A percentile compares a stretch with the other conserved stretches of the same genome.
Conservation (phyloP, 2,113 vertebrate species). For the Suncus etruscus region DNA sequence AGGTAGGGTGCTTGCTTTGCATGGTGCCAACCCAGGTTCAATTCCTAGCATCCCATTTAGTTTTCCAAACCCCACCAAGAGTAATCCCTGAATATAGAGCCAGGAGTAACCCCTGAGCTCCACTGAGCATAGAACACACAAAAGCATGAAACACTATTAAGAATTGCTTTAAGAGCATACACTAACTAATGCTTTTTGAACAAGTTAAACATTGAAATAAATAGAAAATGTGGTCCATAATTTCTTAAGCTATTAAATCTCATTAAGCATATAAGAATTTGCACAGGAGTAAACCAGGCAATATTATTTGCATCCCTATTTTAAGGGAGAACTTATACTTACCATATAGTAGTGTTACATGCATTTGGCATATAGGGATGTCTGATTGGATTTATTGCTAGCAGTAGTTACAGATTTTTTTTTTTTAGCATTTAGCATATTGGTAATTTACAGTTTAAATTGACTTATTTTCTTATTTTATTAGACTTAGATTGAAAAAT, state of each 20-base stretch:
- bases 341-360: not conserved
- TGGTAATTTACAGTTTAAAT: constrained; percentile 48
- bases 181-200: constrained; percentile 19
- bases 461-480: constrained; percentile 10
- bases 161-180: constrained; percentile 33
- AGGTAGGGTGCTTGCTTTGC: no score
- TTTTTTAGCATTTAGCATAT: constrained; percentile 19
- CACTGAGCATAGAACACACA: not conserved
- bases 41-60: no score
- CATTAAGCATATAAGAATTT: constrained; percentile 48
- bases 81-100: no score
- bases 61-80: no score
- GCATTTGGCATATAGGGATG: not conserved
- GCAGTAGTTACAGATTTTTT: constrained; percentile 38
- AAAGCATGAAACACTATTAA: constrained; percentile 55
- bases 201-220: constrained; percentile 53
- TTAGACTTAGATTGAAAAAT: constrained; percentile 6
- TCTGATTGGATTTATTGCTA: not conserved
- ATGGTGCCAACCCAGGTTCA: no score
- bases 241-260: constrained; percentile 31
- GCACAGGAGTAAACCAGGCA: constrained; percentile 43
- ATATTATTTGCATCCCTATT: constrained; percentile 50
- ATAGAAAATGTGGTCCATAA: constrained; percentile 29
- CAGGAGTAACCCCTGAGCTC: no score
- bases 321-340: constrained; percentile 16